Evolutionary conservation across 1,140 invertebrate species (phyloP).

Genomic region (Anadara kagoshimensis): DNA sequence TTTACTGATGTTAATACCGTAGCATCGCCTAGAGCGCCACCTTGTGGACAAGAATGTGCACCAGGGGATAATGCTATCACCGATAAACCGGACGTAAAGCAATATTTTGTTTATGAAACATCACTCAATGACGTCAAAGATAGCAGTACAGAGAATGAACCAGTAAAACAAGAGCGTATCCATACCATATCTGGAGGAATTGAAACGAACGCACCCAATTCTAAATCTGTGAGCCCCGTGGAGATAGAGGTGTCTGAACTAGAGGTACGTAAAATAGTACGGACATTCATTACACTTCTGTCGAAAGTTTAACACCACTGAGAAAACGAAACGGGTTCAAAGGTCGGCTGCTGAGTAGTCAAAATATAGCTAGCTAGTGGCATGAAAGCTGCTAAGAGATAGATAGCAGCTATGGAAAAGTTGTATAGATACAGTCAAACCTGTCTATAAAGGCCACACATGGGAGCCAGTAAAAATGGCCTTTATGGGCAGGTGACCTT

Average conservation of each 20-base stretch:
- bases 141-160: neutral
- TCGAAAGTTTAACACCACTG: neutral
- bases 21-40: constrained; percentile 38
- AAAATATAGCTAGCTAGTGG: no score
- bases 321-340: neutral
- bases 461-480: no score
- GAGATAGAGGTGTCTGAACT: constrained; percentile 28
- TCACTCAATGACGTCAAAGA: neutral
- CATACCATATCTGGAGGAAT: constrained; percentile 35
- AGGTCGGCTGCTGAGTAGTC: neutral
- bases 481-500: no score
- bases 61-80: neutral
- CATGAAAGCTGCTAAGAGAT: no score
- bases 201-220: neutral
- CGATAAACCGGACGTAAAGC: constrained; percentile 11
- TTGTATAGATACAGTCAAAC: no score
- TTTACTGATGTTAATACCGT: constrained; percentile 40
- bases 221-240: constrained; percentile 30
- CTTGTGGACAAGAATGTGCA: constrained; percentile 33
- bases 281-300: neutral
- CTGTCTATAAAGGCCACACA: no score
- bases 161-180: neutral
- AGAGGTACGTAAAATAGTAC: constrained; percentile 15
- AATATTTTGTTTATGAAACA: constrained; percentile 1
- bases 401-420: no score